Evolutionary conservation across 1,140 invertebrate genomes (phyloP), one percentile per base, ranked within the genome.

Genomic region (Zaprionus gabonicus): DNA sequence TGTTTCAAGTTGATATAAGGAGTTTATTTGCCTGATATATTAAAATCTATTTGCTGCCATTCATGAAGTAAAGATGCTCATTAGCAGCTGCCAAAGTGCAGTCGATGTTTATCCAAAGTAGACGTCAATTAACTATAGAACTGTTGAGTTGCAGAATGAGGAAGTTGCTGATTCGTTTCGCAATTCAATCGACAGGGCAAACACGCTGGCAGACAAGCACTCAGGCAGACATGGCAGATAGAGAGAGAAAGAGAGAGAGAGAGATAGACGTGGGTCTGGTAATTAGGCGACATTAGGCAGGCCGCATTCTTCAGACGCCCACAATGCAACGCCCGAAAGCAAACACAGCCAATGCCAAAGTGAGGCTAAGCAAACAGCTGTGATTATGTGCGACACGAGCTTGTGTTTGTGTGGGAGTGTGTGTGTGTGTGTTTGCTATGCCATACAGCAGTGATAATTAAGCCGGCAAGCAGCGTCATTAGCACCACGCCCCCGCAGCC

Each of bases 381-480:
- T 77, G 72, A 70, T 65, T 67, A 69, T 62, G 64, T 44, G 27
- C 27, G 31, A n/a, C 38, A 41, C 3, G 20, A 13, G 49, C 58
- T 13, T 41, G 38, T n/a, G 38, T 78, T 20, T 46, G 75, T 72
- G 64, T 55, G 12, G 36, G 15, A 13, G n/a, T n/a, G 67, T 66
- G 53, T 23, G 23, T 23, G 28, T 55, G 66, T 55, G 80, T 69
- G 71, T 51, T 58, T 56, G 55, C 57, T 63, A 27, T 51, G 57
- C 31, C 59, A 59, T 27, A 55, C 34, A 69, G 34, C 44, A 31
- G n/a, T 71, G 63, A 66, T 85, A 78, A 84, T 88, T 72, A 83
- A 82, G 77, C 80, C 80, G 66, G 79, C 55, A 71, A 71, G 71
- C 83, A 65, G 67, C 78, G 86, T 73, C 78, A 76, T 65, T 60